Conservation (phyloP, 2,113 vertebrate genomes). For the Nibea albiflora region DNA sequence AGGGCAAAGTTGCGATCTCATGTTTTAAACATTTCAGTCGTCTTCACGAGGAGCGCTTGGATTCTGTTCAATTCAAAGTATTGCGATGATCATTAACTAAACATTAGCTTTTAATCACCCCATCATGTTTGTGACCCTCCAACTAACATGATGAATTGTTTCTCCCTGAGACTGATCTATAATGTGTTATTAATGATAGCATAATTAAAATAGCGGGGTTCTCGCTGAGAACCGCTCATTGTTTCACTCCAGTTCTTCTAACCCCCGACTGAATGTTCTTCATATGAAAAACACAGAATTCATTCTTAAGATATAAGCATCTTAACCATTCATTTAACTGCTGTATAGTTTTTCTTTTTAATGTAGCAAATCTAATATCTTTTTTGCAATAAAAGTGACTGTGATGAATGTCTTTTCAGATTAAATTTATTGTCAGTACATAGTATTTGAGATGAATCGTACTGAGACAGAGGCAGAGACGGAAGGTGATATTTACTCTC, state of each 20-base stretch:
- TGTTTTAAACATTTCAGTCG: slow-evolving; percentile 15
- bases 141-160: slow-evolving; percentile 61
- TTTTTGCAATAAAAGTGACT: slow-evolving; percentile 10
- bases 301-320: slow-evolving; percentile 12
- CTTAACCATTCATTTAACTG: slow-evolving; percentile 22
- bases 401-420: background rate
- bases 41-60: background rate
- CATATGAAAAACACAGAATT: slow-evolving; percentile 17
- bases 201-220: slow-evolving; percentile 50
- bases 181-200: slow-evolving; percentile 72
- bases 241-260: slow-evolving; percentile 35
- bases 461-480: background rate
- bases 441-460: background rate
- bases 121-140: slow-evolving; percentile 61
- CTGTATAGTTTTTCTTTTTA: background rate
- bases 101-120: slow-evolving; percentile 67
- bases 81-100: slow-evolving; percentile 61
- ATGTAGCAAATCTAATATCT: slow-evolving; percentile 13
- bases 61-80: slow-evolving; percentile 24
- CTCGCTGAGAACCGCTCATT: slow-evolving; percentile 27
- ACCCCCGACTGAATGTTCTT: slow-evolving; percentile 40
- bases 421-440: slow-evolving; percentile 1
- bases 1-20: too few species aligned
- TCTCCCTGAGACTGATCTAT: slow-evolving; percentile 52
- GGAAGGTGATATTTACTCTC: background rate